Evolutionary conservation across 1,140 invertebrate genomes (phyloP), one percentile per base, ranked within the genome.

Genomic region (Bicyclus anynana): DNA sequence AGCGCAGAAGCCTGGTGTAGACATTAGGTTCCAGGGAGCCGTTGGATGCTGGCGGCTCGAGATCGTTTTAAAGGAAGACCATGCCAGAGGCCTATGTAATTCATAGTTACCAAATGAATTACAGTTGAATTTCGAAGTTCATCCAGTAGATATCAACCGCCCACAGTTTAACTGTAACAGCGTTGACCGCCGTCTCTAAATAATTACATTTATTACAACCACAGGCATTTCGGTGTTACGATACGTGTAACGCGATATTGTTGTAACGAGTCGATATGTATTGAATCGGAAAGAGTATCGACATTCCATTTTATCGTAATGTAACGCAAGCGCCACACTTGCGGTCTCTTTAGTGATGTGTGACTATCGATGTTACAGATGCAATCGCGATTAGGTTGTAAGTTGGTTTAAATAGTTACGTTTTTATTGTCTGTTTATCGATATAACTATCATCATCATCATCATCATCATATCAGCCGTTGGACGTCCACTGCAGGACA

Each of bases 301-400:
- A 75, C 61, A 80, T 78, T 69, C 69, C 67, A 61, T 53, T 62
- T 69, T 74, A 74, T 73, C 42, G 53, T 72, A 67, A 67, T 72
- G 66, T 74, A 80, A 77, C 53, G 68, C 58, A 68, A 76, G 64
- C 74, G 74, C 76, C 74, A 68, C 74, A 78, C 75, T 73, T 78
- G 75, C 52, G 75, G 74, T 81, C 48, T 47, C 35, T 3, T 5
- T 68, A 62, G 67, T 53, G 64, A 56, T 65, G 66, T 59, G 37
- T 20, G 50, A 23, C 49, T 58, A 61, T 65, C 52, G 59, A 54
- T 55, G 5, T 29, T 40, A 35, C 50, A 37, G 27, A 14, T 12
- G 17, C 16, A 4, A 16, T 13, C 17, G 7, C 37, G 5, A 18
- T 40, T 12, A 40, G 13, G 7, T 35, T 27, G 10, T 7, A 27